These are phyloP conservation scores for Drosophila macrospina DNA, from an alignment of 2,888 invertebrate species.

Conservation along the genomic window DNA sequence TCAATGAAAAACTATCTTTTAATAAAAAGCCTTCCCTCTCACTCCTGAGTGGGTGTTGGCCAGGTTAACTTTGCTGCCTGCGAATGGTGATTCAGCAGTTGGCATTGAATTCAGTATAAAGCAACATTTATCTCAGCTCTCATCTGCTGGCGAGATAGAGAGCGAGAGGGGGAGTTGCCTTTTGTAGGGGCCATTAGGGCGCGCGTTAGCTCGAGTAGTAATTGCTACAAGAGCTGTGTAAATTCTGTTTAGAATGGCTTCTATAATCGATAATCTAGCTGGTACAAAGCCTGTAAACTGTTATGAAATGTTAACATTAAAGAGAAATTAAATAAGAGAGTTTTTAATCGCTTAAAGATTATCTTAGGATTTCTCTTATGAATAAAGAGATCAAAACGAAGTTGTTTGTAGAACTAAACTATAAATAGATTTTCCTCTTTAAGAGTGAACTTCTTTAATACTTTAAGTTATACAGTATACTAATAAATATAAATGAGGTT, in stretches of 20 bases:
- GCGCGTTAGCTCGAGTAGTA: conserved; percentile 36
- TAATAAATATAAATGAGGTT: too few species aligned
- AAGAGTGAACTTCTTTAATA: too few species aligned
- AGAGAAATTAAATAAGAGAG: too few species aligned
- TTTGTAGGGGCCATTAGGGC: conserved; percentile 41
- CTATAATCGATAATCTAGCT: not conserved
- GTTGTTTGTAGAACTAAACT: too few species aligned
- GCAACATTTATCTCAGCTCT: conserved; percentile 68
- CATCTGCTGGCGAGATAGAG: too few species aligned
- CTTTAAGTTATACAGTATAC: too few species aligned
- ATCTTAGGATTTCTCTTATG: too few species aligned
- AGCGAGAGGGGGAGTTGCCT: conserved; percentile 14
- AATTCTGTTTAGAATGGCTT: not conserved
- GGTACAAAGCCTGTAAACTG: not conserved
- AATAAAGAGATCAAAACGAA: too few species aligned
- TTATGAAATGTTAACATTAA: not conserved
- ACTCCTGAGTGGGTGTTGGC: conserved; percentile 36
- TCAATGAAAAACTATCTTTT: conserved; percentile 76
- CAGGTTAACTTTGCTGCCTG: conserved; percentile 20
- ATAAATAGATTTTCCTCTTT: too few species aligned
- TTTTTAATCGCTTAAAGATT: too few species aligned
- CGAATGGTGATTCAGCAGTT: conserved; percentile 72
- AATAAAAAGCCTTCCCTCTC: conserved; percentile 42
- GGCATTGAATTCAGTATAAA: conserved; percentile 67
- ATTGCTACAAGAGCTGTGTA: conserved; percentile 9